Evolutionary conservation across 2,113 vertebrate species (phyloP), one percentile per base, ranked within the genome.

Genomic region (Jaculus jaculus): DNA sequence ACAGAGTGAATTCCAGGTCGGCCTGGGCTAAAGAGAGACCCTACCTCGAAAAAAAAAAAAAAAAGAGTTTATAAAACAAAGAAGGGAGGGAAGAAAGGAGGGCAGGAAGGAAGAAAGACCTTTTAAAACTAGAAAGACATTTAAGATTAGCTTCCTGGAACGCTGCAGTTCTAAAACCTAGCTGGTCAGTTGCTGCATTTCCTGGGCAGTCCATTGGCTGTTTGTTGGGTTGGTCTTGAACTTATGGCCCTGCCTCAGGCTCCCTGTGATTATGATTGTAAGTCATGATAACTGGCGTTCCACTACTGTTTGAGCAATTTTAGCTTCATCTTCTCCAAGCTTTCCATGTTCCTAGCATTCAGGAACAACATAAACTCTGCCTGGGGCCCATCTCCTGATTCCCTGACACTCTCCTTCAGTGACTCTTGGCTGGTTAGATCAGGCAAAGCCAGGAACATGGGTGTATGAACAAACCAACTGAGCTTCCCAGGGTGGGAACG

Each of bases 361-460:
- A 65, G 32, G 73, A 78, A 68, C 15, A 37, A 32, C 58, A 24
- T 37, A 60, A 4, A 16, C 7, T 75, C 30, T 78, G 69, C 30
- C 58, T 91, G n/a, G 69, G 34, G 18, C 5, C 15, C 24, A 0
- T 4, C 5, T 77, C 81, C 91, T 71, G 47, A 47, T 0, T 9
- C 63, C 42, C 65, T 69, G 92, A 79, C 54, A 79, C 61, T 26
- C 51, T 65, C 83, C 71, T 87, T 71, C 61, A 51, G 81, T 68
- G 63, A 60, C 63, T 87, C 95, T 92, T 58, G 92, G 96, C 89
- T 63, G 77, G n/a, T 92, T 66, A 54, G 94, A 94, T 94, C 39
- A 34, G 92, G 66, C n/a, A 16, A 93, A 84, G 73, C 42, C 69
- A 95, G 91, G 75, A 96, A 96, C 81, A 84, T 80, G 96, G 91